Percentiles rank a stretch among this genome's conserved stretches.
These are phyloP conservation scores for Eupristina koningsbergeri DNA, from an alignment of 1,140 invertebrate species.

Conservation along the genomic window DNA sequence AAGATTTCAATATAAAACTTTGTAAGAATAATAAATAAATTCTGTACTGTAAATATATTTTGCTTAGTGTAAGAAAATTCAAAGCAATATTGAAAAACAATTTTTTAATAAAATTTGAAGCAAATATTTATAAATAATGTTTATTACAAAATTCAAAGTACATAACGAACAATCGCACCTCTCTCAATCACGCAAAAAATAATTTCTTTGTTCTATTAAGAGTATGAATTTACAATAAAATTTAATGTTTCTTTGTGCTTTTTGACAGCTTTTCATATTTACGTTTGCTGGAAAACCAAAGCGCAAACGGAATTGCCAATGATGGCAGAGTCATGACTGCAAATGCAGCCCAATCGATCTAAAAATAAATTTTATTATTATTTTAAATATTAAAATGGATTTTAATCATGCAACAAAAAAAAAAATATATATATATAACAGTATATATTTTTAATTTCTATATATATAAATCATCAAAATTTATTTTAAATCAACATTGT, in stretches of 20 bases:
- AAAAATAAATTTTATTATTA: slow-evolving; percentile 61
- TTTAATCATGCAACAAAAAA: no score
- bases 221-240: slow-evolving; percentile 44
- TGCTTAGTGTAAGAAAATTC: slow-evolving; percentile 12
- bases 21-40: background rate
- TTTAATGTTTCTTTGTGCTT: slow-evolving; percentile 68
- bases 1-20: background rate
- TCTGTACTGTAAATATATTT: slow-evolving; percentile 44
- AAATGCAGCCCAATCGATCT: slow-evolving; percentile 96
- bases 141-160: slow-evolving; percentile 68
- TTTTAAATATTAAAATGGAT: no score
- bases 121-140: slow-evolving; percentile 65
- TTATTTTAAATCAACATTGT: background rate
- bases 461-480: background rate
- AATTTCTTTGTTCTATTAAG: slow-evolving; percentile 53
- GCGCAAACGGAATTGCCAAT: slow-evolving; percentile 91
- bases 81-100: slow-evolving; percentile 16
- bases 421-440: background rate
- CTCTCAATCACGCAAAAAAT: slow-evolving; percentile 61
- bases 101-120: slow-evolving; percentile 46
- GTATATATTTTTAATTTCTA: background rate
- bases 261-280: slow-evolving; percentile 89
- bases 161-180: slow-evolving; percentile 61
- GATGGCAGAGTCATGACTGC: slow-evolving; percentile 96
- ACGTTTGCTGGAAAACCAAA: slow-evolving; percentile 95